Evolutionary conservation across 2,797 vertebrate genomes (phyloP).

Genomic region (Periparus ater): DNA sequence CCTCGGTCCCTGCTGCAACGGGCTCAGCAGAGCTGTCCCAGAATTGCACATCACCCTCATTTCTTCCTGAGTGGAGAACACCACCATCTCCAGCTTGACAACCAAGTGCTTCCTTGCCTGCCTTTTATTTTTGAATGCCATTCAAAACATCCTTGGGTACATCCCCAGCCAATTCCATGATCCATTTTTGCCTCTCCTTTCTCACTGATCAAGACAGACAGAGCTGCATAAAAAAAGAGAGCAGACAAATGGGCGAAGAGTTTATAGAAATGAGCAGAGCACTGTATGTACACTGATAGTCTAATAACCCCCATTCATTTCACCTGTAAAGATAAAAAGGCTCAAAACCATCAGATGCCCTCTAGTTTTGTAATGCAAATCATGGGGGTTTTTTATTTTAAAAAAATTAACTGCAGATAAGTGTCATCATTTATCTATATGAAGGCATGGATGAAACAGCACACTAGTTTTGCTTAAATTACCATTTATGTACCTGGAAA

Average conservation of each 20-base stretch:
- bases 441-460: not conserved
- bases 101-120: not conserved
- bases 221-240: not conserved
- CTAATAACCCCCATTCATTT: not conserved
- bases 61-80: not conserved
- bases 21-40: not conserved
- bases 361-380: not conserved
- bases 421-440: not conserved
- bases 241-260: not conserved
- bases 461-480: not conserved
- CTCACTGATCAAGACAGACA: not conserved
- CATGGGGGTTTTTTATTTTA: accelerated
- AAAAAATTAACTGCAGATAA: not conserved
- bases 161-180: not conserved
- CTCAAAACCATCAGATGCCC: not conserved
- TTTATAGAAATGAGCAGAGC: not conserved
- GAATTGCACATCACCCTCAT: not conserved
- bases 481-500: not conserved
- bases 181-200: not conserved
- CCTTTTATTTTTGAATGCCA: not conserved
- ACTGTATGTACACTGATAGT: not conserved
- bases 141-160: no score
- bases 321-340: not conserved
- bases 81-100: not conserved
- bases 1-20: not conserved